phyloP scores from a whole-genome alignment of 2,888 invertebrate genomes.

The Tetragnatha montana region DNA sequence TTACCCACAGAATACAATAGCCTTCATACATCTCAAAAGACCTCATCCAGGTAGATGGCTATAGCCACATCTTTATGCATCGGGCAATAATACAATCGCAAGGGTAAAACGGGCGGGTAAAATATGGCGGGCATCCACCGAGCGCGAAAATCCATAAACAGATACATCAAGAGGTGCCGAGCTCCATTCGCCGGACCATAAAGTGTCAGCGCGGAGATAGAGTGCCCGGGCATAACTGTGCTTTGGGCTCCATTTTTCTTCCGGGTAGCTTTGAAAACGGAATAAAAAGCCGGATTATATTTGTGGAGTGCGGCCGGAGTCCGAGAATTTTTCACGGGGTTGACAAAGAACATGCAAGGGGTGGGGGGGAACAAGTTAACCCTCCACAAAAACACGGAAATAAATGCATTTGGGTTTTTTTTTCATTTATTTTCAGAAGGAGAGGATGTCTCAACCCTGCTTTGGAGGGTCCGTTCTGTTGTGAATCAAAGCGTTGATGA shows the following conservation, averaged over 20 bases:
- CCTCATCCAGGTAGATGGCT: too few species aligned
- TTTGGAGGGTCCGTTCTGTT: too few species aligned
- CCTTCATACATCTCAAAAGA: too few species aligned
- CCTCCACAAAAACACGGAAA: conserved; percentile 31
- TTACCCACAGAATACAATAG: too few species aligned
- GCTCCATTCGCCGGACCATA: conserved; percentile 31
- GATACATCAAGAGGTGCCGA: conserved; percentile 11
- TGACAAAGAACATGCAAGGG: conserved; percentile 29
- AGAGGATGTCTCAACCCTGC: too few species aligned
- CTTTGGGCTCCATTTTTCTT: conserved; percentile 37
- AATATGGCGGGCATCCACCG: neutral
- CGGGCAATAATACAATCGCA: neutral
- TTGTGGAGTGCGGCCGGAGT: conserved; percentile 15
- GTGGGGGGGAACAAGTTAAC: conserved; percentile 37
- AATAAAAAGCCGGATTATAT: conserved; percentile 31
- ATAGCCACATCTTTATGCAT: neutral
- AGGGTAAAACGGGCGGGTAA: conserved; percentile 3
- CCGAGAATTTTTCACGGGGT: conserved; percentile 37
- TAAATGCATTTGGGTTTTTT: neutral
- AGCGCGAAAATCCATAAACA: conserved; percentile 15
- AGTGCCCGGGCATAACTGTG: conserved; percentile 19
- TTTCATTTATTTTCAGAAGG: too few species aligned
- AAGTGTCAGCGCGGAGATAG: conserved; percentile 14
- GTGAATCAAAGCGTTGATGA: too few species aligned
- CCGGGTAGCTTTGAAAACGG: conserved; percentile 10